Evolutionary conservation across 2,113 vertebrate species (phyloP).

Genomic region (Sarotherodon lohbergeri): DNA sequence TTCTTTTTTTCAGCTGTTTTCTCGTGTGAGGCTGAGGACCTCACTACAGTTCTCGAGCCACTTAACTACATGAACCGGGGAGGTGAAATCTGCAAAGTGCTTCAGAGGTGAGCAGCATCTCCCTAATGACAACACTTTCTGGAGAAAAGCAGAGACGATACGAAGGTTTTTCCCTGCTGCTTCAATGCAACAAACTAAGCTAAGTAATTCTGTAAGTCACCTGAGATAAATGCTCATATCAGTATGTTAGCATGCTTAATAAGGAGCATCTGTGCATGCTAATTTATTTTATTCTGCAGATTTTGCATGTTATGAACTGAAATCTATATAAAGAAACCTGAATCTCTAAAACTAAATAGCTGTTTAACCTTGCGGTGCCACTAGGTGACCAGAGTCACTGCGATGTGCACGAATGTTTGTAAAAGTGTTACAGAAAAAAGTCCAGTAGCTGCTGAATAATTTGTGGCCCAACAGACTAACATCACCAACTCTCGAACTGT

Average conservation of each 20-base stretch:
- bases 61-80: background rate
- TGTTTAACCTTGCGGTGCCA: background rate
- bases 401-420: background rate
- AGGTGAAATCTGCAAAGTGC: background rate
- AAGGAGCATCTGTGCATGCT: background rate
- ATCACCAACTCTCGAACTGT: background rate
- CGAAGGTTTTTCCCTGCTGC: background rate
- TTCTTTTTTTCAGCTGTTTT: background rate
- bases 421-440: background rate
- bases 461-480: background rate
- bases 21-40: rapidly evolving
- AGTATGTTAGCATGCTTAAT: background rate
- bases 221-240: background rate
- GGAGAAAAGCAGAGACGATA: background rate
- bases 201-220: background rate
- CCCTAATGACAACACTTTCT: background rate
- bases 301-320: background rate
- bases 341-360: background rate
- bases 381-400: background rate
- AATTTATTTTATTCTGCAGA: background rate
- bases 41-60: background rate
- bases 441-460: background rate
- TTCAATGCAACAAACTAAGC: background rate
- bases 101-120: background rate
- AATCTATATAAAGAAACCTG: background rate